Conservation (phyloP, 2,888 invertebrate genomes). For the Amiota mariae region DNA sequence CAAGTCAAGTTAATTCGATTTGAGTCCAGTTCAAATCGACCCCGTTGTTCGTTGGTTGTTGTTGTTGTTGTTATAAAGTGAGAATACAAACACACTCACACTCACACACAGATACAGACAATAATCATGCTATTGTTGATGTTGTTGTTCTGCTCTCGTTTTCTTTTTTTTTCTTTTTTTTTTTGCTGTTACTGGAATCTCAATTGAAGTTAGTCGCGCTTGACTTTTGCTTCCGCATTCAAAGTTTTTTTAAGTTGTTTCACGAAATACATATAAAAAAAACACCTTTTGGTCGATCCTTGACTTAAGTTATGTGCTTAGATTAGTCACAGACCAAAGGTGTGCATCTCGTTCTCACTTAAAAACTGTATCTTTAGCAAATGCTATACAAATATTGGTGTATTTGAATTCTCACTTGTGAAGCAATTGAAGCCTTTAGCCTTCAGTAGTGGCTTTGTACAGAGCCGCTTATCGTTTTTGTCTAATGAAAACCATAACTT, state of each 20-base stretch:
- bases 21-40: slow-evolving; percentile 40
- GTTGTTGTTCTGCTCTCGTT: slow-evolving; percentile 6
- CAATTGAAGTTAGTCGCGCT: slow-evolving; percentile 17
- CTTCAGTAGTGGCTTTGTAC: slow-evolving; percentile 9
- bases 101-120: too few relatives aligned
- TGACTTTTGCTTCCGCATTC: slow-evolving; percentile 50
- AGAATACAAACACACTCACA: slow-evolving; percentile 40
- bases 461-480: slow-evolving; percentile 38
- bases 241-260: slow-evolving; percentile 33
- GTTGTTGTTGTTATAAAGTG: slow-evolving; percentile 43
- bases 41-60: background rate
- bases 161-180: too few relatives aligned
- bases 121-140: background rate
- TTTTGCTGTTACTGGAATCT: slow-evolving; percentile 20
- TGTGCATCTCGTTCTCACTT: slow-evolving; percentile 55
- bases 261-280: slow-evolving; percentile 17
- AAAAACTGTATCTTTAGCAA: background rate
- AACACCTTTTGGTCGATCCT: background rate
- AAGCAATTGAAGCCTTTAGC: slow-evolving; percentile 33
- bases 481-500: slow-evolving; percentile 65
- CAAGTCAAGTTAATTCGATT: too few relatives aligned
- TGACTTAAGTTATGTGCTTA: slow-evolving; percentile 57
- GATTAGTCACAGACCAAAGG: slow-evolving; percentile 56
- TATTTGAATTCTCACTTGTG: background rate
- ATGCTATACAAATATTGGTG: slow-evolving; percentile 31